Evolutionary conservation across 2,113 vertebrate genomes (phyloP).

Genomic region (Hystrix cristata): DNA sequence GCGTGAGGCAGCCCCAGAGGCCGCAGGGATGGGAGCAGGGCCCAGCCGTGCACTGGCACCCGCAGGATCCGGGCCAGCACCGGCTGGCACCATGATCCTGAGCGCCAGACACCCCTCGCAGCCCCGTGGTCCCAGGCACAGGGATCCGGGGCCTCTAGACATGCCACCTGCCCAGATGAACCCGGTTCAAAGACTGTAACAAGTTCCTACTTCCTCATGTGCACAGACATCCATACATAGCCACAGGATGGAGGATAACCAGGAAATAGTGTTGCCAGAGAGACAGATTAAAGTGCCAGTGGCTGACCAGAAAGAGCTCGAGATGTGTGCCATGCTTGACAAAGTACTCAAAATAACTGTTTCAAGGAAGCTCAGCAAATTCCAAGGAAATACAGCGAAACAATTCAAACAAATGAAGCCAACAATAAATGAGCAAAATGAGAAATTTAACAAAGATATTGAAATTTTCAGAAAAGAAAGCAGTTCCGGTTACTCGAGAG

Average conservation of each 20-base stretch:
- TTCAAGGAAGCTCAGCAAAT: neutral
- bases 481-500: neutral
- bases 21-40: neutral
- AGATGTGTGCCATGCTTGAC: too few species aligned
- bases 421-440: neutral
- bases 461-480: neutral
- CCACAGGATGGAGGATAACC: neutral
- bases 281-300: neutral
- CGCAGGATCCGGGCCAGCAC: neutral
- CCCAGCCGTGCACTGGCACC: neutral
- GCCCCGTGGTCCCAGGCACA: neutral
- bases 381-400: neutral
- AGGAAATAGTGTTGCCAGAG: neutral
- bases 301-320: neutral
- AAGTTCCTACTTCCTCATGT: neutral
- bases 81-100: neutral
- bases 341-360: neutral
- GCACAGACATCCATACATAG: neutral
- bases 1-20: neutral
- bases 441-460: neutral
- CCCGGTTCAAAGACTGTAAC: too few species aligned
- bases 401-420: neutral
- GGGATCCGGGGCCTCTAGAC: neutral
- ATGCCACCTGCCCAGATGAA: neutral
- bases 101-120: too few species aligned